Conservation (phyloP, 2,797 vertebrate species). For the Naso thynnoides region DNA sequence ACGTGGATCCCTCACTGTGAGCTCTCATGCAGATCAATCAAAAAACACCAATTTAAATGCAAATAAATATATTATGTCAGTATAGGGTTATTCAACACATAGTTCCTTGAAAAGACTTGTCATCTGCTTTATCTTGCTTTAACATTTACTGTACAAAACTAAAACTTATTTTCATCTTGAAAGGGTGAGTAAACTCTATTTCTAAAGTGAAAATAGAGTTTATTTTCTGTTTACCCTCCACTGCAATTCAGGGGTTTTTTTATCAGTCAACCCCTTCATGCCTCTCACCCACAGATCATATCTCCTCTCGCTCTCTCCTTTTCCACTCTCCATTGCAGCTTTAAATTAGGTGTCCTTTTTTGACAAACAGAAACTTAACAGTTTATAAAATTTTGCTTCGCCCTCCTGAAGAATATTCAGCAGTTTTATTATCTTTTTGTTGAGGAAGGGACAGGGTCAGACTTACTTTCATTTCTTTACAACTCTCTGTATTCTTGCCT, state of each 20-base stretch:
- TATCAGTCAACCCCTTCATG: neutral
- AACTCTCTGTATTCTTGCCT: conserved; percentile 18
- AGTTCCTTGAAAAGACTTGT: conserved; percentile 1
- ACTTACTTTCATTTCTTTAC: conserved; percentile 13
- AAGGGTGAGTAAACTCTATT: conserved; percentile 47
- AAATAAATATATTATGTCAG: conserved; percentile 20
- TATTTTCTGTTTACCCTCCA: conserved; percentile 36
- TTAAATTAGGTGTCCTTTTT: neutral
- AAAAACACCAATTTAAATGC: conserved; percentile 13
- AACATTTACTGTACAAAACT: neutral
- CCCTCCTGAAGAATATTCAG: neutral
- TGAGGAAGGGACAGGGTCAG: conserved; percentile 16
- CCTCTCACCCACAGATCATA: conserved; percentile 3
- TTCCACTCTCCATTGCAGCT: neutral
- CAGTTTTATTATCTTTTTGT: neutral
- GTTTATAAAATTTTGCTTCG: neutral
- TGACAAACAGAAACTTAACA: neutral
- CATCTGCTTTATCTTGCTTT: neutral
- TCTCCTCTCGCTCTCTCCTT: neutral
- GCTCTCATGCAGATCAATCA: conserved; percentile 9
- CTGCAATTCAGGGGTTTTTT: conserved; percentile 3
- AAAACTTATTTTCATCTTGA: neutral
- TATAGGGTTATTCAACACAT: neutral
- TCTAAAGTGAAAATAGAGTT: conserved; percentile 49
- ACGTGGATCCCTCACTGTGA: neutral